Conservation (phyloP, 2,113 vertebrate genomes). For the Xiphias gladius region DNA sequence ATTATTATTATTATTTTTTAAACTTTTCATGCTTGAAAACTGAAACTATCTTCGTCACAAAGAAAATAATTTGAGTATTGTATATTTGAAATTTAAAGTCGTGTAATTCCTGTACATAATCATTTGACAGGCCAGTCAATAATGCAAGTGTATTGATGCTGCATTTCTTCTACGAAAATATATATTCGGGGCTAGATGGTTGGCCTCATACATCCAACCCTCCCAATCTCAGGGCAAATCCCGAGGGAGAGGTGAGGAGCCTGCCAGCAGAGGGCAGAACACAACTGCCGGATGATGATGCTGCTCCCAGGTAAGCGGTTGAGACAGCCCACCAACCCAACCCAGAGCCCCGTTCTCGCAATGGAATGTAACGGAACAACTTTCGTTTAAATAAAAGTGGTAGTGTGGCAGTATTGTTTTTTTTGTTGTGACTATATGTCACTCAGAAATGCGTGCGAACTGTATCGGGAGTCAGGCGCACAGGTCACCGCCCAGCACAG, state of each 20-base stretch:
- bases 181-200: too few relatives aligned
- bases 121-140: too few relatives aligned
- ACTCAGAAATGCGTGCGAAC: neutral
- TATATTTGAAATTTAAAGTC: neutral
- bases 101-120: too few relatives aligned
- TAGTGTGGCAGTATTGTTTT: neutral
- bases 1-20: too few relatives aligned
- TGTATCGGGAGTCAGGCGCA: neutral
- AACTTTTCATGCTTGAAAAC: too few relatives aligned
- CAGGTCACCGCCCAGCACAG: constrained; percentile 10
- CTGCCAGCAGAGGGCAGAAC: constrained; percentile 16
- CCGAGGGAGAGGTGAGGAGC: neutral
- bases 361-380: too few relatives aligned
- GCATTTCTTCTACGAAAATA: too few relatives aligned
- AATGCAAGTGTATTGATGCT: too few relatives aligned
- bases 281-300: neutral
- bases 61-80: neutral
- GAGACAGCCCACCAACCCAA: neutral
- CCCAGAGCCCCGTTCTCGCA: neutral
- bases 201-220: too few relatives aligned
- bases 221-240: too few relatives aligned
- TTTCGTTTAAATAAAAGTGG: neutral
- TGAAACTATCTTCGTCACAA: neutral
- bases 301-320: neutral
- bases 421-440: neutral